Evolutionary conservation across 2,797 vertebrate genomes (phyloP), one percentile per base, ranked within the genome.

Genomic region (Cirrhinus molitorella): DNA sequence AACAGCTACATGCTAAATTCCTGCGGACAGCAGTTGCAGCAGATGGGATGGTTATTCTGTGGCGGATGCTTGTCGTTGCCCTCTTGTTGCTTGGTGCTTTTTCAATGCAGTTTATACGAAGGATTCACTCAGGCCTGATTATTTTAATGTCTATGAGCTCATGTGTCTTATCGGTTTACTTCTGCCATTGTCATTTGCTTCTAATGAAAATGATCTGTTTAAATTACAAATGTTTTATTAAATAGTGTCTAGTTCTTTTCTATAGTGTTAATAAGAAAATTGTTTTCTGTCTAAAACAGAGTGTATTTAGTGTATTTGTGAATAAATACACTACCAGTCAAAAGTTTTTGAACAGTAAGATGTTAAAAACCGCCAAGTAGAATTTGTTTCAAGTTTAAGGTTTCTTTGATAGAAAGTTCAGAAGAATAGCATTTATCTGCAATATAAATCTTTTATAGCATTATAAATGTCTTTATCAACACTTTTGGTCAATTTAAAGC

Each of bases 1-100:
- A 70, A 85, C 83, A 51, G 66, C 75, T 37, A 25, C 65, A 66
- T 61, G 73, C 31, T 73, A 86, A 61, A 89, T 89, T 85, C 85
- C 86, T 83, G 53, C 21, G 3, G 55, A 55, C 23, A 77, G 76
- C 81, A 65, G 49, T 85, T 59, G 61, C n/a, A 65, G 79, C 86
- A 86, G 85, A 85, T 89, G 83, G 79, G 66, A 49, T n/a, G 67
- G 57, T 83, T 79, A 55, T 74, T 25, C 37, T 53, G 49, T 67
- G 51, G 19, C 4, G 37, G n/a, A 19, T 40, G 21, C 57, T 71
- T 57, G 23, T 53, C 16, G 23, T 67, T 65, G 25, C 13, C 25
- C 83, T 57, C 59, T 49, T 57, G 68, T 80, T 73, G 47, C 31
- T 70, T 79, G 21, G 28, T n/a, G 34, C 12, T 45, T 57, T 57